Base-by-base conservation (phyloP, 2,888 invertebrate genomes). In the Idaea dimidiata region DNA sequence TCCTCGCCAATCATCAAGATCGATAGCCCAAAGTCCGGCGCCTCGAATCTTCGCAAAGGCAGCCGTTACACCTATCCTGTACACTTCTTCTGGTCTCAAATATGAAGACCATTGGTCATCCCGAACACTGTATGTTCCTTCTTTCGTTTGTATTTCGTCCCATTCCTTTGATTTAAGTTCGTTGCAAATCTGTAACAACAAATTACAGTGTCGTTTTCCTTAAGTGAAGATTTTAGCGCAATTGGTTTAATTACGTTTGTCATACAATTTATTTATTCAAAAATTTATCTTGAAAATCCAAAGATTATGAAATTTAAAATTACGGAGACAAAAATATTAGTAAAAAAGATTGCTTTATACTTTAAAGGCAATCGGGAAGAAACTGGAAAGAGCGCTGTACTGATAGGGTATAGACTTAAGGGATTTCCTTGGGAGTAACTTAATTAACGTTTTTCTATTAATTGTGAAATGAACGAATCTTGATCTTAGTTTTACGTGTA, bases 61-160 rank as follows among this genome's bases (percentile, higher is more conserved):
- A 0, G 94, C 90, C 67, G 94, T 92, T 59, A 94, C 91, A 0
- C 95, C 93, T 72, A 95, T 95, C 60, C 94, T 87, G 61, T 93
- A 91, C 57, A 95, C 93, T 63, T 96, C 95, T 3, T 87, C 85
- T 0, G 94, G 93, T 69, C 96, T 95, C 76, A 97, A 95, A 79
- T 96, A 97, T 0, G 96, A 95, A 0, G 96, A 95, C 97, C 97
- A 97, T 79, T 97, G 97, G 64, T 94, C 94, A 0, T 94, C 95
- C 54, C 90, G 93, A 66, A 95, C 94, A 0, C 96, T 95, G 80
- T 95, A 97, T 0, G 97, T 96, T 0, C 97, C 97, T 71, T 95
- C 94, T 16, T 93, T 84, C 1, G 94, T 94, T 73, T 94, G 94
- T 1, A 71, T 77, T 62, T 88, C 87, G 31, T 70, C 74, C 77